These are phyloP conservation scores for Trematomus bernacchii DNA, from an alignment of 2,797 vertebrate genomes.

Conservation along the genomic window DNA sequence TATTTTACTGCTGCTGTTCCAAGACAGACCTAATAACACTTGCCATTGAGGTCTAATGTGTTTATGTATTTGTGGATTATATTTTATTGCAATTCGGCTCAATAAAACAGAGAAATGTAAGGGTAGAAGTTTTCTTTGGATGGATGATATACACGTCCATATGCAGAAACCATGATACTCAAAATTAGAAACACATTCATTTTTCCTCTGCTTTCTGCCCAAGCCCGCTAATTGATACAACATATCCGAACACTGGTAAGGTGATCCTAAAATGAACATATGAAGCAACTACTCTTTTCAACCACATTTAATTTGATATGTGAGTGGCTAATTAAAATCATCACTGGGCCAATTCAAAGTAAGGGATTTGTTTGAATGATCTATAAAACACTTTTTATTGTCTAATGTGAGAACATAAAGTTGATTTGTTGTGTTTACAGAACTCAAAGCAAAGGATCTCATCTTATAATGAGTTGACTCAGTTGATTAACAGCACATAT, in stretches of 20 bases:
- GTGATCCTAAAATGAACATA: constrained; percentile 71
- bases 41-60: constrained; percentile 80
- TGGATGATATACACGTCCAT: constrained; percentile 65
- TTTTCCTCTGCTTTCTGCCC: constrained; percentile 79
- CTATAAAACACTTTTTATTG: constrained; percentile 30
- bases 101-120: constrained; percentile 82
- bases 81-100: constrained; percentile 82
- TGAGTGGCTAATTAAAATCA: constrained; percentile 51
- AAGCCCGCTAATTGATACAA: constrained; percentile 80
- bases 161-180: constrained; percentile 79
- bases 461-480: constrained; percentile 37
- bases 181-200: constrained; percentile 82
- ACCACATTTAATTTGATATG: constrained; percentile 38
- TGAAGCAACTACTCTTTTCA: constrained; percentile 55
- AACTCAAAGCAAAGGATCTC: constrained; percentile 45
- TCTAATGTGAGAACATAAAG: constrained; percentile 44
- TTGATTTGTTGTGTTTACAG: constrained; percentile 66
- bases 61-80: constrained; percentile 84
- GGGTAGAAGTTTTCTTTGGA: constrained; percentile 86
- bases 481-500: constrained; percentile 66
- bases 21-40: constrained; percentile 76
- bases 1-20: constrained; percentile 76
- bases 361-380: constrained; percentile 21
- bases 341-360: constrained; percentile 36
- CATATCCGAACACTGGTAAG: constrained; percentile 80